Percentiles rank a stretch among this genome's conserved stretches.
Conservation (phyloP, 2,888 invertebrate species). For the Ophion ventricosus region DNA sequence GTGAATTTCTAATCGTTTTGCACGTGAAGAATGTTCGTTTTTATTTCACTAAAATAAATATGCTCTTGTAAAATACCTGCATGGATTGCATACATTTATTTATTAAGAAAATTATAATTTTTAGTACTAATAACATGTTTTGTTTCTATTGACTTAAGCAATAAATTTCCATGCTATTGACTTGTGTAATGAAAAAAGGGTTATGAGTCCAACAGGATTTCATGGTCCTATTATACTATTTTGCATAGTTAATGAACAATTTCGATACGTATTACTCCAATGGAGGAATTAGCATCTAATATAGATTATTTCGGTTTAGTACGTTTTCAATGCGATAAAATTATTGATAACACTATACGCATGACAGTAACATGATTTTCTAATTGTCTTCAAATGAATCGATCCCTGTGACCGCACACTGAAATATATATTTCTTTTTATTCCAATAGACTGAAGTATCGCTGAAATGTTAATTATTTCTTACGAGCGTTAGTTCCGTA, state of each 20-base stretch:
- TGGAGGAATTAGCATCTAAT: neutral
- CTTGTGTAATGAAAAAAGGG: neutral
- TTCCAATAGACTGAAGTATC: too few relatives aligned
- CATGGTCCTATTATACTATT: neutral
- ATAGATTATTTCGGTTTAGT: slow-evolving; percentile 14
- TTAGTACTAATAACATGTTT: neutral
- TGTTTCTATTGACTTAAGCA: neutral
- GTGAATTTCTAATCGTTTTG: too few relatives aligned
- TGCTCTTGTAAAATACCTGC: neutral
- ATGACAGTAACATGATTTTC: neutral
- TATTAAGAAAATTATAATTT: neutral
- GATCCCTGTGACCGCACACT: too few relatives aligned
- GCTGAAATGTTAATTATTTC: too few relatives aligned
- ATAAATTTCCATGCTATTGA: neutral
- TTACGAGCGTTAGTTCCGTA: neutral
- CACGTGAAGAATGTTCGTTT: too few relatives aligned
- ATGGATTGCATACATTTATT: neutral
- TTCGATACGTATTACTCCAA: slow-evolving; percentile 2
- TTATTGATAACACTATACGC: slow-evolving; percentile 1
- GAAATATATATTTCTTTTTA: too few relatives aligned
- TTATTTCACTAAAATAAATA: too few relatives aligned
- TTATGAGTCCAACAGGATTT: neutral
- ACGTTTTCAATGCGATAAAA: neutral
- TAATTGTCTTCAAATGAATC: neutral
- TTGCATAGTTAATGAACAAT: slow-evolving; percentile 4